Conservation (phyloP, 2,113 vertebrate genomes). For the Thunnus maccoyii region DNA sequence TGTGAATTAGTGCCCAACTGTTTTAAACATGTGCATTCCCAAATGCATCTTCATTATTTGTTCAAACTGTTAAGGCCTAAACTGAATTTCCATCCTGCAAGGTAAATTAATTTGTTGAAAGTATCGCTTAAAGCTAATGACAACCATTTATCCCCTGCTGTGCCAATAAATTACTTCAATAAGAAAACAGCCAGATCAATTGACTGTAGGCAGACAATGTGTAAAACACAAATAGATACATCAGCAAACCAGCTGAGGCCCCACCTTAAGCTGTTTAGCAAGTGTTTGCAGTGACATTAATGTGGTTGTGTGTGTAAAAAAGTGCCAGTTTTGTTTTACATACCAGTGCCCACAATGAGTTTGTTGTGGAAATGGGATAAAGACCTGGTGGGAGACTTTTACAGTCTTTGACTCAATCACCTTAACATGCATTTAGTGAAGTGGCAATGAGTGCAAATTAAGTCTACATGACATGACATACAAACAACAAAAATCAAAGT, state of each 20-base stretch:
- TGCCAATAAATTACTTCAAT: conserved; percentile 35
- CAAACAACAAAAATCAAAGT: not conserved
- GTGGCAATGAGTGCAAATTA: not conserved
- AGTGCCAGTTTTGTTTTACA: not conserved
- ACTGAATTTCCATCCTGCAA: not conserved
- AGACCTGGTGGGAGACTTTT: conserved; percentile 13
- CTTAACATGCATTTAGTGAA: conserved; percentile 1
- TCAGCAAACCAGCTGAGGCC: conserved; percentile 4
- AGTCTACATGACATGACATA: not conserved
- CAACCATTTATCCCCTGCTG: conserved; percentile 33
- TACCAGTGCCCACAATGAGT: conserved; percentile 28
- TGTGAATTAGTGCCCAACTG: too few species aligned
- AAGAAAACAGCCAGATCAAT: conserved; percentile 26
- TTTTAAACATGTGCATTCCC: not conserved
- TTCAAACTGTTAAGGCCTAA: not conserved
- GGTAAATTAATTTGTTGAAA: conserved; percentile 22
- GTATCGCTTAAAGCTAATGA: conserved; percentile 19
- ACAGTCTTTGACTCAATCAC: conserved; percentile 6
- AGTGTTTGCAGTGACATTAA: conserved; percentile 23
- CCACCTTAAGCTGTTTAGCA: conserved; percentile 20
- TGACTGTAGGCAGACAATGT: conserved; percentile 13
- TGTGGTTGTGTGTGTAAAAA: conserved; percentile 7
- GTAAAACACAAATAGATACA: conserved; percentile 40
- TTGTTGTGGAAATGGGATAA: conserved; percentile 23
- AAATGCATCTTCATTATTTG: not conserved